phyloP scores from a whole-genome alignment of 1,140 invertebrate genomes.

The Chrysomallon squamiferum region DNA sequence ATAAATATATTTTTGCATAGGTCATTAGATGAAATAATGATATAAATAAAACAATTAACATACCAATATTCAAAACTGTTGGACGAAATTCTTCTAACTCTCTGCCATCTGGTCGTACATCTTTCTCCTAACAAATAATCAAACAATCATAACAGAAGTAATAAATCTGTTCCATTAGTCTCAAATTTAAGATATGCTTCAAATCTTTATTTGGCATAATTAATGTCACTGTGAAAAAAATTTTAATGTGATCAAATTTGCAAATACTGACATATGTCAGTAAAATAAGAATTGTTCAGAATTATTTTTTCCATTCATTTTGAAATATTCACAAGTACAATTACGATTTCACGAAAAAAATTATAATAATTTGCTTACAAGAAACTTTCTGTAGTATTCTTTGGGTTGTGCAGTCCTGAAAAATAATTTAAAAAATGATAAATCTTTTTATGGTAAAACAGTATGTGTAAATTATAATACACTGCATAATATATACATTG shows the following conservation, averaged over 20 bases:
- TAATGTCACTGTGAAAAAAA: not conserved
- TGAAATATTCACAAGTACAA: no score
- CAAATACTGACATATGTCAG: not conserved
- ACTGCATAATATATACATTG: no score
- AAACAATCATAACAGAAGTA: not conserved
- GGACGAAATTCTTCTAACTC: slow-evolving; percentile 71
- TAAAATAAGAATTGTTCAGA: not conserved
- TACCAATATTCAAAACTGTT: slow-evolving; percentile 57
- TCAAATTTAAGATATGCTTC: not conserved
- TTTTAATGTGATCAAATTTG: not conserved
- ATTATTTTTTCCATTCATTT: no score
- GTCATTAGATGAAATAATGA: no score
- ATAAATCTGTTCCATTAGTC: not conserved
- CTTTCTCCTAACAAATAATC: slow-evolving; percentile 46
- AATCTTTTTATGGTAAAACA: no score
- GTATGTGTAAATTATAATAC: no score
- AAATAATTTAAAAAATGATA: slow-evolving; percentile 9
- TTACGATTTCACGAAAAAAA: no score
- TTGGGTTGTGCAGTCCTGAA: slow-evolving; percentile 71
- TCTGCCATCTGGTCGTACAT: slow-evolving; percentile 69
- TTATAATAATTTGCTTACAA: slow-evolving; percentile 56
- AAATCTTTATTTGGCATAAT: not conserved
- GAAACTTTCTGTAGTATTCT: slow-evolving; percentile 71
- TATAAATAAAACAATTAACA: slow-evolving; percentile 8
- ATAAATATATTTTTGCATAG: no score